phyloP scores from a whole-genome alignment of 2,113 vertebrate genomes.

The Chinchilla lanigera region DNA sequence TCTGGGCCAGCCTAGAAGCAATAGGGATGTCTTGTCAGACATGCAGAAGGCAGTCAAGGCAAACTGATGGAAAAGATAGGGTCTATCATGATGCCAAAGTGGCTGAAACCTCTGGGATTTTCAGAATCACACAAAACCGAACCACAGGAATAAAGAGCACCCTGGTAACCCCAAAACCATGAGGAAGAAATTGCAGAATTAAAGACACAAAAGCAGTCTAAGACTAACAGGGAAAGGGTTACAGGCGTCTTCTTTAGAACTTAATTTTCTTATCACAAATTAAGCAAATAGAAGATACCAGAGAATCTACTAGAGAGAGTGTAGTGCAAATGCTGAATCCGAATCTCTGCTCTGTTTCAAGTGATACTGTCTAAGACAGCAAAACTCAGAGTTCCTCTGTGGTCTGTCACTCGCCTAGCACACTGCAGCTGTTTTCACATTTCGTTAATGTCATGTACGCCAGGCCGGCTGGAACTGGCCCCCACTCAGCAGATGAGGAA shows the following conservation, averaged over 20 bases:
- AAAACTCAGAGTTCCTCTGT: neutral
- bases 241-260: neutral
- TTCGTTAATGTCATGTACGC: neutral
- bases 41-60: neutral
- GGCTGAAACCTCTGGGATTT: neutral
- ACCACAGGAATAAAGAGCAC: neutral
- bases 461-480: neutral
- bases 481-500: neutral
- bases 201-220: neutral
- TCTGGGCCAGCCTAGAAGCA: neutral
- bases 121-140: neutral
- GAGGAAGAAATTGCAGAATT: neutral
- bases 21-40: neutral
- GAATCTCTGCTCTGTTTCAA: neutral
- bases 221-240: neutral
- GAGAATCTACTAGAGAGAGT: neutral
- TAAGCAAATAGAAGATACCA: neutral
- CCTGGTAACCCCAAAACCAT: neutral
- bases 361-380: neutral
- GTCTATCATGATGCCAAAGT: neutral
- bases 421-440: neutral
- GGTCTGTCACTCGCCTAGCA: neutral
- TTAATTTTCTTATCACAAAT: neutral
- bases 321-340: neutral
- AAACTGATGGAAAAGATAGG: neutral